Base-by-base conservation (phyloP, 2,797 vertebrate species). In the Selene dorsalis region DNA sequence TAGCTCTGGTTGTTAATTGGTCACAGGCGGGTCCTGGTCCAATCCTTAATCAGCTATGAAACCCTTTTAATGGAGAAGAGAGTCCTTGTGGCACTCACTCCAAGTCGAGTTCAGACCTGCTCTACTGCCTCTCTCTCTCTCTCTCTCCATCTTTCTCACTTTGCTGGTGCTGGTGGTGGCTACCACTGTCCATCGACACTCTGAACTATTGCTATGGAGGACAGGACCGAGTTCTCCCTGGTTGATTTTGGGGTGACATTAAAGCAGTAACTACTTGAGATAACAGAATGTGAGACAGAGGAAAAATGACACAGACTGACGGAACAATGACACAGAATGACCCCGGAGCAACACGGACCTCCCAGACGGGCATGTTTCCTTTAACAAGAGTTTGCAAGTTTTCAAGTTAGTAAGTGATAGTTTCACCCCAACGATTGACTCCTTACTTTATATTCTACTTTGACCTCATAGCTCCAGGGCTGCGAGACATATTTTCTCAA, bases 401-500 rank as follows among this genome's bases (percentile, higher is more conserved):
- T 60, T 66, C 71, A 53, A 69, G 41, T 71, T 70, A 41, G 57
- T n/a, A 74, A 73, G 64, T 74, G 47, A 80, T 75, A 4, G 39
- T 87, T 87, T 84, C 79, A 82, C 67, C 71, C 55, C 0, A 2
- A 6, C 69, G 70, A 78, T 14, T 18, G 76, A 83, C 58, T 77
- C 43, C n/a, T 53, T 64, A 59, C 65, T 71, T 76, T 26, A 39
- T 74, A 62, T 72, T 84, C 32, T 63, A 14, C 30, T 38, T 76
- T 11, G 50, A 52, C 35, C 48, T 64, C 26, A 16, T 22, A 76
- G 62, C 80, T 82, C 43, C 22, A 0, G 22, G 50, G 65, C 69
- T 56, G 30, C 8, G 8, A 75, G 73, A 75, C 24, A 69, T 22
- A 60, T 73, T 80, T 85, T 4, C 30, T 75, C 63, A 68, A 45